These are phyloP conservation scores for Oscheius sp. DNA, from an alignment of 2,888 invertebrate genomes.

Conservation along the genomic window DNA sequence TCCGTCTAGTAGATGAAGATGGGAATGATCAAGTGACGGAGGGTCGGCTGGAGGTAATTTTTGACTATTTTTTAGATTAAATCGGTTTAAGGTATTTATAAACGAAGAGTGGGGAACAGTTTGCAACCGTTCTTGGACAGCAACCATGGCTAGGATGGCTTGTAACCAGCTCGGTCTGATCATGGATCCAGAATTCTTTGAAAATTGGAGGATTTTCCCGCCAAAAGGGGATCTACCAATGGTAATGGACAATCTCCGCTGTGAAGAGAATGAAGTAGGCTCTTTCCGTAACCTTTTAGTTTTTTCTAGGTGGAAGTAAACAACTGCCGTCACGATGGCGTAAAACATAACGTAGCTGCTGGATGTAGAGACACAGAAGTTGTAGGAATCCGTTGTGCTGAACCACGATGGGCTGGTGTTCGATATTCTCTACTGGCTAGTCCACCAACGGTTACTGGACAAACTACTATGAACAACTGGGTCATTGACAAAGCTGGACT, in stretches of 20 bases:
- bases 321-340: constrained; percentile 81
- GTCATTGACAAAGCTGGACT: constrained; percentile 92
- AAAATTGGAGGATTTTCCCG: constrained; percentile 75
- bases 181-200: constrained; percentile 86
- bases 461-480: constrained; percentile 87
- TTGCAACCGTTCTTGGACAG: constrained; percentile 95
- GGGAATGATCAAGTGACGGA: constrained; percentile 77
- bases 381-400: constrained; percentile 78
- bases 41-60: constrained; percentile 82
- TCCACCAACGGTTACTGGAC: constrained; percentile 73
- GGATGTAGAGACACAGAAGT: constrained; percentile 75
- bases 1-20: constrained; percentile 70
- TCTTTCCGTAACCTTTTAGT: background rate
- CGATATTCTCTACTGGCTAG: constrained; percentile 89
- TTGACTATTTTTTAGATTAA: no score
- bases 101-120: constrained; percentile 95
- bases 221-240: constrained; percentile 70
- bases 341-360: constrained; percentile 79
- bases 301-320: constrained; percentile 81
- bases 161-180: constrained; percentile 94
- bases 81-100: constrained; percentile 79
- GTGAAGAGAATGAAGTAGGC: constrained; percentile 79
- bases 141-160: constrained; percentile 88
- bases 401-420: constrained; percentile 92
- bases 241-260: constrained; percentile 84